Evolutionary conservation across 2,797 vertebrate species (phyloP), one percentile per base, ranked within the genome.

Genomic region (Gastrophryne carolinensis): DNA sequence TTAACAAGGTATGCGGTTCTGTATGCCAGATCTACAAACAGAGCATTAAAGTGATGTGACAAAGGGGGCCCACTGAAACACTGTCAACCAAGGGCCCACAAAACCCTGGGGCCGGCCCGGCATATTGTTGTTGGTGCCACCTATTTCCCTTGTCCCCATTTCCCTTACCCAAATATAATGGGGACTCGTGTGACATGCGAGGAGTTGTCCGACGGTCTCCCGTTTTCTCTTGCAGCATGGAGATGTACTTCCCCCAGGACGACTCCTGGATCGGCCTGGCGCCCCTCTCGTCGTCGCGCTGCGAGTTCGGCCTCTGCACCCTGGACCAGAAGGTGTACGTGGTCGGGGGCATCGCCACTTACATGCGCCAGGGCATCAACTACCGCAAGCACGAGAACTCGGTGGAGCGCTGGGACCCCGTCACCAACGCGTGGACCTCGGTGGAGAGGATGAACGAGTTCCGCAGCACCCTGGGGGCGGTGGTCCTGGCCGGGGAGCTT

Each of bases 181-280:
- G n/a, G n/a, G n/a, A n/a, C n/a, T n/a, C n/a, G n/a, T n/a, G n/a
- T n/a, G n/a, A n/a, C n/a, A n/a, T n/a, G n/a, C n/a, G n/a, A n/a
- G n/a, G n/a, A n/a, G n/a, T 9, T n/a, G 10, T 27, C 8, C 47
- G 26, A 57, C 27, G 1, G 3, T 30, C 1, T 61, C 13, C 21
- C 52, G 7, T 63, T 52, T 53, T 67, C 15, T 11, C 4, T 66
- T 79, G 41, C 89, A 98, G 98, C 77, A 95, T 95, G 90, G 97
- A 99, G 87, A 98, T 99, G 98, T 99, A 98, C 80, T 99, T 98
- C 81, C 98, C 98, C 41, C 95, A 98, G 86, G 98, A 94, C 1
- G 96, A 99, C 85, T 96, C 98, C 0, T 99, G 98, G 98, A 98
- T 98, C 23, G 96, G 95, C 58, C 90, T 99, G 81, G 96, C 98